Evolutionary conservation across 1,140 invertebrate species (phyloP).

Genomic region (Campodea augens): DNA sequence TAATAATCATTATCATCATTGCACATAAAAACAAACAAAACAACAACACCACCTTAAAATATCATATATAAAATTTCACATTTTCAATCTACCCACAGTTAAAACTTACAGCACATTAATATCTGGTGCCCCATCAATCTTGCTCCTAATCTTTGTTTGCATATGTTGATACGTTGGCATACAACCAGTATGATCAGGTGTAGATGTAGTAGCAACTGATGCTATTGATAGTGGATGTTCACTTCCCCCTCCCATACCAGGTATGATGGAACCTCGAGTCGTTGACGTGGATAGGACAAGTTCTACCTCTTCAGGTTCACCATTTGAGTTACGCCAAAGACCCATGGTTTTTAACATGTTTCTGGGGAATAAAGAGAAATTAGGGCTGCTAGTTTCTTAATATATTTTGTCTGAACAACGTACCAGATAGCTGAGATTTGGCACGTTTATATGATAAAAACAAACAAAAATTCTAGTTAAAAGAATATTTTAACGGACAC

Average conservation of each 20-base stretch:
- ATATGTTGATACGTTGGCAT: neutral
- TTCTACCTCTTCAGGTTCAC: constrained; percentile 8
- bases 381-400: too few relatives aligned
- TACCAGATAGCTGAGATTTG: neutral
- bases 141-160: neutral
- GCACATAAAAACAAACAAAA: too few relatives aligned
- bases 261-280: neutral
- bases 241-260: neutral
- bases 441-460: constrained; percentile 5
- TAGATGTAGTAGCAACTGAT: neutral
- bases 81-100: too few relatives aligned
- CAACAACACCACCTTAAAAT: too few relatives aligned
- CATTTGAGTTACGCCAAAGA: constrained; percentile 62
- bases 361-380: constrained; percentile 25
- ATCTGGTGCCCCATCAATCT: neutral
- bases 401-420: too few relatives aligned
- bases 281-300: neutral
- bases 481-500: too few relatives aligned
- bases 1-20: too few relatives aligned
- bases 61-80: too few relatives aligned
- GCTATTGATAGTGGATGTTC: neutral
- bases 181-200: neutral
- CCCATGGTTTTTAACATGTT: constrained; percentile 81
- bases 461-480: too few relatives aligned
- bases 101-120: too few relatives aligned